Percentiles rank a stretch among this genome's conserved stretches.
These are phyloP conservation scores for Antheraea mylitta DNA, from an alignment of 1,140 invertebrate species.

Conservation along the genomic window DNA sequence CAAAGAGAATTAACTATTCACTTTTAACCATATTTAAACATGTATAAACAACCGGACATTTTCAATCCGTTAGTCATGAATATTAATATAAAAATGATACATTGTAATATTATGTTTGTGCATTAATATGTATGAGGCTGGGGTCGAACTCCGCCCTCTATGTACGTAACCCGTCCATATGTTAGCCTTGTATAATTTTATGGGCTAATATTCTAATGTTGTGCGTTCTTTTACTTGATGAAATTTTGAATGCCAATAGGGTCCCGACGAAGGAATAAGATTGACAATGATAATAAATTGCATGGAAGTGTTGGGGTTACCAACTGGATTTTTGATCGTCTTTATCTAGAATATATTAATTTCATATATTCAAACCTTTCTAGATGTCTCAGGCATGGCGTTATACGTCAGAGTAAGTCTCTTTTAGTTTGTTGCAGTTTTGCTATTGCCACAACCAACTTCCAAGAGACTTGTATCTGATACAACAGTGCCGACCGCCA, in stretches of 20 bases:
- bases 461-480: no score
- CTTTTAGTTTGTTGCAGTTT: no score
- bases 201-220: not conserved
- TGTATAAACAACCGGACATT: slow-evolving; percentile 11
- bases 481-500: no score
- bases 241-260: not conserved
- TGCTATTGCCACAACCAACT: no score
- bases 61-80: slow-evolving; percentile 16
- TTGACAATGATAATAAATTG: not conserved
- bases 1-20: no score
- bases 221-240: not conserved
- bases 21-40: not conserved
- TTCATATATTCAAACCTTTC: no score
- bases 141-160: slow-evolving; percentile 1
- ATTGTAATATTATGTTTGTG: slow-evolving; percentile 3
- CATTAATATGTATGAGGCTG: slow-evolving; percentile 12
- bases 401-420: no score
- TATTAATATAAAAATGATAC: slow-evolving; percentile 19
- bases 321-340: no score
- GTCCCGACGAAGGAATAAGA: not conserved
- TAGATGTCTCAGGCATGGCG: no score
- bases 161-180: slow-evolving; percentile 3
- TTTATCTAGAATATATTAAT: no score
- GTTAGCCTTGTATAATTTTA: slow-evolving; percentile 8
- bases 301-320: no score